A percentile compares a stretch with the other conserved stretches of the same genome.
These are phyloP conservation scores for Galemys pyrenaicus DNA, from an alignment of 2,113 vertebrate genomes.

Conservation along the genomic window DNA sequence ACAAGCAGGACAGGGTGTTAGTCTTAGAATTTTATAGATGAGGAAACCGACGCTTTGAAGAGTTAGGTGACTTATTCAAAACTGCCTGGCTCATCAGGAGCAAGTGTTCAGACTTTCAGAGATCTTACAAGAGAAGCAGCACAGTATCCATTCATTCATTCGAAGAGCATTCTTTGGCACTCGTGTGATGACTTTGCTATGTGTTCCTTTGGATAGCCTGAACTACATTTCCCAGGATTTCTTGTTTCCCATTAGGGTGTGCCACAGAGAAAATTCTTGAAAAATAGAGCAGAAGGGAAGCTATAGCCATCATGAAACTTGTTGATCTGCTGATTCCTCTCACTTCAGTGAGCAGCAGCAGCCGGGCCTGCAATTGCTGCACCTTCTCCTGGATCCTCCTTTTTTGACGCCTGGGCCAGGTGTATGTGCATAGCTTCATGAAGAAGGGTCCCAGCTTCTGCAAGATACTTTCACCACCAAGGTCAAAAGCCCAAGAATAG, in stretches of 20 bases:
- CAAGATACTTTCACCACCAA: background rate
- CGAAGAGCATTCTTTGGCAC: background rate
- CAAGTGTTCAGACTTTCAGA: background rate
- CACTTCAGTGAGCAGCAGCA: background rate
- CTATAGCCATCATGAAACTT: background rate
- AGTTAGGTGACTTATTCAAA: background rate
- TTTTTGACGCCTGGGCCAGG: background rate
- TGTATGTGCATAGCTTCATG: background rate
- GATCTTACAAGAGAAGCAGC: background rate
- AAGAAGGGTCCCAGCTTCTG: background rate
- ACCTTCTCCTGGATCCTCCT: background rate
- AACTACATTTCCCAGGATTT: background rate
- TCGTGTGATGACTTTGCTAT: background rate
- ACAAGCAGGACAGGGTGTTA: background rate
- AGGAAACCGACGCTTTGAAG: slow-evolving; percentile 9
- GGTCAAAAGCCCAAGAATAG: background rate
- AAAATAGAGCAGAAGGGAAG: background rate
- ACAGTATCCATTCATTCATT: background rate
- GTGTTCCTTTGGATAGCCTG: background rate
- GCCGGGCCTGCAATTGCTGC: background rate
- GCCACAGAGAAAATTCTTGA: background rate
- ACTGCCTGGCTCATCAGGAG: background rate
- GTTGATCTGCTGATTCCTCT: background rate
- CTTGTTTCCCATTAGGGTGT: background rate
- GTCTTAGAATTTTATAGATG: background rate